Conservation (phyloP, 2,888 invertebrate species). For the Drosophila leonis region DNA sequence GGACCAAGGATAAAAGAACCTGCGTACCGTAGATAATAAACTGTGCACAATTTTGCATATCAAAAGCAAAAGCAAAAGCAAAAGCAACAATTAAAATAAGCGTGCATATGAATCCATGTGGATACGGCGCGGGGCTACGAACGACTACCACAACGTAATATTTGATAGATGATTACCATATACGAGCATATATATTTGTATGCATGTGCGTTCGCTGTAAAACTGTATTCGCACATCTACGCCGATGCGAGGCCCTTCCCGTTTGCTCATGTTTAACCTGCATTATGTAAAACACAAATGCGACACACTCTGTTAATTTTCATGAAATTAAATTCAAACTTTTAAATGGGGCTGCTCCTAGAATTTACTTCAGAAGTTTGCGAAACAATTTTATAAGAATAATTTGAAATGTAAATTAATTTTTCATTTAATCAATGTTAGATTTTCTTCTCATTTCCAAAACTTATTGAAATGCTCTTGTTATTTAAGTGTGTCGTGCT, state of each 20-base stretch:
- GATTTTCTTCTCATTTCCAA: not conserved
- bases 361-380: not conserved
- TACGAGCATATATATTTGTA: constrained; percentile 14
- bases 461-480: not conserved
- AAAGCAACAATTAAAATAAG: constrained; percentile 72
- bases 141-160: constrained; percentile 45
- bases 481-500: not conserved
- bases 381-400: not conserved
- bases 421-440: not conserved
- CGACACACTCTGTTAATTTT: constrained; percentile 72
- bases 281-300: constrained; percentile 59
- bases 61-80: constrained; percentile 71
- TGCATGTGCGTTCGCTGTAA: constrained; percentile 5
- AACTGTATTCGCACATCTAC: constrained; percentile 19
- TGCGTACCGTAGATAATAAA: constrained; percentile 68
- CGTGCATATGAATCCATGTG: constrained; percentile 44
- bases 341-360: constrained; percentile 13
- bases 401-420: not conserved
- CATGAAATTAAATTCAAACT: constrained; percentile 62
- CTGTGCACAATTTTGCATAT: constrained; percentile 75
- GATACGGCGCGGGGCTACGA: constrained; percentile 15
- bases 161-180: constrained; percentile 65
- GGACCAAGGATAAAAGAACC: constrained; percentile 49
- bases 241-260: constrained; percentile 11
- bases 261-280: constrained; percentile 47